Evolutionary conservation across 2,797 vertebrate genomes (phyloP).

Genomic region (Scolopax bukidnonensis): DNA sequence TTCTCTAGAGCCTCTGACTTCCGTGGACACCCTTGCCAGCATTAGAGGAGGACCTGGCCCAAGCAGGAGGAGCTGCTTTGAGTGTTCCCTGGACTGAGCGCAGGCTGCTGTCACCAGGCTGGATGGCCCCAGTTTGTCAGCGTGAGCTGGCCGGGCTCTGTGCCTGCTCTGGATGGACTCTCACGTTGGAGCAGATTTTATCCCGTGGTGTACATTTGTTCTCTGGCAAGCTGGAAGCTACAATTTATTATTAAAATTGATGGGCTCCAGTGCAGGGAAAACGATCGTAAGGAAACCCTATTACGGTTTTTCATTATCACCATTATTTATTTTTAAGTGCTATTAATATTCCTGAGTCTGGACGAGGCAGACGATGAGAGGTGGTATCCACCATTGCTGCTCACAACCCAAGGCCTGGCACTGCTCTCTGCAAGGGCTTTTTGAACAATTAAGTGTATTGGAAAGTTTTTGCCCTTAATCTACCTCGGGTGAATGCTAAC

Average conservation of each 20-base stretch:
- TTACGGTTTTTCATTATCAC: slow-evolving; percentile 65
- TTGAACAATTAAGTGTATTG: neutral
- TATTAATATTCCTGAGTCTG: slow-evolving; percentile 63
- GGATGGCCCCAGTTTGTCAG: neutral
- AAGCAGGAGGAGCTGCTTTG: neutral
- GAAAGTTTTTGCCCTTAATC: neutral
- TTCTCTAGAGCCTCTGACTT: neutral
- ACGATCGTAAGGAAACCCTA: slow-evolving; percentile 61
- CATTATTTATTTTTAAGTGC: slow-evolving; percentile 72
- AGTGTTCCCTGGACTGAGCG: neutral
- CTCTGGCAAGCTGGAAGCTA: slow-evolving; percentile 48
- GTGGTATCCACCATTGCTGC: neutral
- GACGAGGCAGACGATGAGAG: slow-evolving; percentile 39
- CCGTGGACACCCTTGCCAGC: rapidly evolving
- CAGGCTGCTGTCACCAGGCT: neutral
- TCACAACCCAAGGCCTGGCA: neutral
- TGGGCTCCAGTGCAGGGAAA: slow-evolving; percentile 46
- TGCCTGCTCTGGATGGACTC: neutral
- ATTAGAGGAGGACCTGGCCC: neutral
- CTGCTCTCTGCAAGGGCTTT: neutral
- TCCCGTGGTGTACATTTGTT: neutral
- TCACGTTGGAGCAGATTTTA: neutral
- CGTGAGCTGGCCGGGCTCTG: neutral
- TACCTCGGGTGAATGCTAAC: neutral
- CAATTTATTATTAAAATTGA: slow-evolving; percentile 73